Conservation (phyloP, 2,888 invertebrate genomes). For the Hipparchia semele region DNA sequence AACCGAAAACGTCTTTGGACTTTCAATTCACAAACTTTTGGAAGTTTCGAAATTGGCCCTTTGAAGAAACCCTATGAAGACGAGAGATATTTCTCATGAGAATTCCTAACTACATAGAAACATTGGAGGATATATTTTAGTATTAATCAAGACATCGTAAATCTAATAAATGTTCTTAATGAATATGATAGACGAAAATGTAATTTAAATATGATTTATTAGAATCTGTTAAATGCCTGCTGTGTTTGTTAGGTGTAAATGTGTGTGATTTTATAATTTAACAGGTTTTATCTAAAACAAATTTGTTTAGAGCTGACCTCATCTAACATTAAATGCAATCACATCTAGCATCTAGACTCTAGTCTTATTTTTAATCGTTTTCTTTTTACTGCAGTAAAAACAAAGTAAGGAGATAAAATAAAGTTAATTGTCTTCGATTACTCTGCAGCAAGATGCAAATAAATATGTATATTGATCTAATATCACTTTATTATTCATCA, state of each 20-base stretch:
- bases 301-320: not conserved
- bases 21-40: slow-evolving; percentile 34
- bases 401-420: not conserved
- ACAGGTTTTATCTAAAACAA: slow-evolving; percentile 5
- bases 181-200: slow-evolving; percentile 42
- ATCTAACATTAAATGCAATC: not conserved
- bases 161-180: slow-evolving; percentile 41
- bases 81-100: slow-evolving; percentile 39
- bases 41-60: slow-evolving; percentile 31
- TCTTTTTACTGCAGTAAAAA: not conserved
- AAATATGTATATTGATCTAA: not conserved
- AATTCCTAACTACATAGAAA: slow-evolving; percentile 29
- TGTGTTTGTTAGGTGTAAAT: slow-evolving; percentile 37
- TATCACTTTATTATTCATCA: no score
- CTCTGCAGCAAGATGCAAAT: not conserved
- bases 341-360: no score
- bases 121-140: slow-evolving; percentile 38
- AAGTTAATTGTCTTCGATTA: not conserved
- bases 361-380: not conserved
- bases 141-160: slow-evolving; percentile 42
- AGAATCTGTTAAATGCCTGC: slow-evolving; percentile 29
- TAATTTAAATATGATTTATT: slow-evolving; percentile 44
- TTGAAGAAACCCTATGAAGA: slow-evolving; percentile 27
- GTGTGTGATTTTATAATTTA: slow-evolving; percentile 30
- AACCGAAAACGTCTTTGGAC: slow-evolving; percentile 29